phyloP scores from a whole-genome alignment of 2,888 invertebrate genomes.

The Ophraella communa region DNA sequence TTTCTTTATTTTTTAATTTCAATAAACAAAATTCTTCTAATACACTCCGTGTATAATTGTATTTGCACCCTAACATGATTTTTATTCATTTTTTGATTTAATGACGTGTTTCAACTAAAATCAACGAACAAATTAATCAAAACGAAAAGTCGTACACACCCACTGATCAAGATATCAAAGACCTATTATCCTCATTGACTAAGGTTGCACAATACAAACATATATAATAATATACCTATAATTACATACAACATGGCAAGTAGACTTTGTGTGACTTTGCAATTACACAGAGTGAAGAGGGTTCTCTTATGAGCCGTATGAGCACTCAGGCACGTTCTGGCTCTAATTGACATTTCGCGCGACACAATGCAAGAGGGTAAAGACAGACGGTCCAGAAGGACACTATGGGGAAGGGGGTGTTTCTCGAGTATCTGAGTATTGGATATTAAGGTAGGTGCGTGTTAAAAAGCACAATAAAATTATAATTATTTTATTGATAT shows the following conservation, averaged over 20 bases:
- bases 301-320: slow-evolving; percentile 45
- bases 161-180: slow-evolving; percentile 20
- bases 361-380: slow-evolving; percentile 3
- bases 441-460: neutral
- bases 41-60: too few species aligned
- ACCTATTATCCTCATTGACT: slow-evolving; percentile 16
- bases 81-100: neutral
- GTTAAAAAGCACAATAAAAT: too few species aligned
- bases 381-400: slow-evolving; percentile 8
- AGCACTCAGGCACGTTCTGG: slow-evolving; percentile 52
- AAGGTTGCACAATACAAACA: slow-evolving; percentile 41
- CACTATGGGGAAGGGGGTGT: neutral
- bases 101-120: neutral
- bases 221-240: slow-evolving; percentile 40
- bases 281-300: slow-evolving; percentile 41
- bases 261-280: slow-evolving; percentile 43
- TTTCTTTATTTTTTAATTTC: too few species aligned
- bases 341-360: slow-evolving; percentile 46
- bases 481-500: too few species aligned
- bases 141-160: slow-evolving; percentile 3
- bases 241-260: slow-evolving; percentile 35
- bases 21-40: too few species aligned
- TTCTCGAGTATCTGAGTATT: neutral
- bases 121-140: neutral
- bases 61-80: neutral